Conservation (phyloP, 2,113 vertebrate genomes). For the Plecotus auritus region DNA sequence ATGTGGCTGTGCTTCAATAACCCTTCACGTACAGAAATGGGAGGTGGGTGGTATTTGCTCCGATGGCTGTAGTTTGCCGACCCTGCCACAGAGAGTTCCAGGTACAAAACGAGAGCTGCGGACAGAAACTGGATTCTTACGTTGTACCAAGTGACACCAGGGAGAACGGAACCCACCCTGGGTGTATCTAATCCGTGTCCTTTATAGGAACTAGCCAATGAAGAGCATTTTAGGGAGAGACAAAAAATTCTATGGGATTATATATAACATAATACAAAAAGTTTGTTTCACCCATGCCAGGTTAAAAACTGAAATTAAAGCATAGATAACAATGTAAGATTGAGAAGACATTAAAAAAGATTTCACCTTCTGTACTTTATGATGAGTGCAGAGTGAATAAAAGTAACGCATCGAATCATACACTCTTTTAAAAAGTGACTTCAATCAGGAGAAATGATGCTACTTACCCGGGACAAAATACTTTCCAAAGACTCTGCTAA, state of each 20-base stretch:
- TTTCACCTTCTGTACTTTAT: background rate
- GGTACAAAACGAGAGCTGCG: background rate
- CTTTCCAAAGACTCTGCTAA: conserved; percentile 94
- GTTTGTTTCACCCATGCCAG: background rate
- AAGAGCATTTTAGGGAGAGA: background rate
- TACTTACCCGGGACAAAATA: conserved; percentile 81
- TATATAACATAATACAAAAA: background rate
- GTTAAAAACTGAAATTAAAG: background rate
- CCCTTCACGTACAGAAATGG: background rate
- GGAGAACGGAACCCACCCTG: background rate
- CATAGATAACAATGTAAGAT: background rate
- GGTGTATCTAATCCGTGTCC: background rate
- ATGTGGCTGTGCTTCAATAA: background rate
- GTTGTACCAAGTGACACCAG: background rate
- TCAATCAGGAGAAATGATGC: background rate
- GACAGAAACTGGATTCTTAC: background rate
- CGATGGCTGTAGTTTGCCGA: background rate
- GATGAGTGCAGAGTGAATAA: background rate
- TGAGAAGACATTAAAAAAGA: background rate
- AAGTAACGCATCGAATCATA: background rate
- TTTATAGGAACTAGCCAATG: background rate
- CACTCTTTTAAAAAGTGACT: background rate
- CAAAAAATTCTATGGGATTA: background rate
- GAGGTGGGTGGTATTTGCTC: background rate
- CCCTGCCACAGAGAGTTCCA: background rate